These are phyloP conservation scores for Habropoda laboriosa DNA, from an alignment of 1,140 invertebrate species.

Conservation along the genomic window DNA sequence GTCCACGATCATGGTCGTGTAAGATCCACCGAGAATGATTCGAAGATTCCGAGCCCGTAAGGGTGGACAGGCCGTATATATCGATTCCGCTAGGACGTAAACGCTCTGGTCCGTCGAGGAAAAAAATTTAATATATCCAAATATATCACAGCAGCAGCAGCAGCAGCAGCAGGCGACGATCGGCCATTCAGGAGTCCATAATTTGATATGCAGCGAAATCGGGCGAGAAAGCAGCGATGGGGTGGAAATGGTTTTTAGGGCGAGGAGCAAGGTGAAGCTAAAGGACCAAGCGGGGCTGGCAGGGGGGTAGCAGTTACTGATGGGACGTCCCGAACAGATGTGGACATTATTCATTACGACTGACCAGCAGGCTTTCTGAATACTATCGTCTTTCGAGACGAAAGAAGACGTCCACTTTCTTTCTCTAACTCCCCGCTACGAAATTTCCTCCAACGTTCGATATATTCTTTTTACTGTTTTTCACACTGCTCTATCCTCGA, in stretches of 20 bases:
- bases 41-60: not conserved
- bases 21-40: not conserved
- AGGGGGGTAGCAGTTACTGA: constrained; percentile 75
- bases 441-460: not conserved
- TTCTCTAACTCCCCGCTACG: not conserved
- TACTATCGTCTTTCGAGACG: constrained; percentile 50
- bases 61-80: constrained; percentile 37
- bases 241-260: constrained; percentile 77
- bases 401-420: constrained; percentile 50
- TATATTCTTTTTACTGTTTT: constrained; percentile 37
- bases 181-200: constrained; percentile 81
- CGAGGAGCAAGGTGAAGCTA: constrained; percentile 62
- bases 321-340: constrained; percentile 80
- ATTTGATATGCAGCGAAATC: constrained; percentile 81
- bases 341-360: constrained; percentile 80
- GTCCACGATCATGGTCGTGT: not conserved
- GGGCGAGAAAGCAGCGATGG: constrained; percentile 75
- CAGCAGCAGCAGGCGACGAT: constrained; percentile 78
- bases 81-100: constrained; percentile 49
- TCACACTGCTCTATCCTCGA: not conserved
- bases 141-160: constrained; percentile 77
- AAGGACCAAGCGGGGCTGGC: constrained; percentile 39
- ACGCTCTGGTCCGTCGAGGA: constrained; percentile 50
- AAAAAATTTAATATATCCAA: constrained; percentile 82
- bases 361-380: constrained; percentile 63